Conservation (phyloP, 1,140 invertebrate genomes). For the Meloidogyne chitwoodi region DNA sequence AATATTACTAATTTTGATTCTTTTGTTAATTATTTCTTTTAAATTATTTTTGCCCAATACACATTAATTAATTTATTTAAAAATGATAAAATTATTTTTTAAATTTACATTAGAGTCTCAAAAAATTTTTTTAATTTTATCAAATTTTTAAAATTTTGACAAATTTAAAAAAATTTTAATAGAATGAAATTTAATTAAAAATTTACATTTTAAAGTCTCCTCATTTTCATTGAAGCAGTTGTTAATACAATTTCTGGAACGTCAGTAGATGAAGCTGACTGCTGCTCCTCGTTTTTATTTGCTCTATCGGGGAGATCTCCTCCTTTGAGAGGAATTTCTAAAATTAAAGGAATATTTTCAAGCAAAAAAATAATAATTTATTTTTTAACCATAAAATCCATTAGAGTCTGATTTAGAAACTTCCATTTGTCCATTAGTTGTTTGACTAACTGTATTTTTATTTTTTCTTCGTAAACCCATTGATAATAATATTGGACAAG, state of each 20-base stretch:
- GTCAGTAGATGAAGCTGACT: background rate
- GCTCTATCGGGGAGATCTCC: background rate
- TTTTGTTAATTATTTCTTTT: conserved; percentile 1
- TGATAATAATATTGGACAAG: background rate
- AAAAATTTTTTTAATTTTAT: background rate
- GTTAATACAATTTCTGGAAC: conserved; percentile 15
- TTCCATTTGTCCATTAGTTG: background rate
- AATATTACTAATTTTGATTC: conserved; percentile 5
- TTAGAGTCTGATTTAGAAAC: background rate
- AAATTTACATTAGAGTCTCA: too few relatives aligned
- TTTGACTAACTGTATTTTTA: background rate
- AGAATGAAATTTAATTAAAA: background rate
- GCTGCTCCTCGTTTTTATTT: background rate
- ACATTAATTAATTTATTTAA: conserved; percentile 17
- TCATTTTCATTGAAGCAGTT: conserved; percentile 14
- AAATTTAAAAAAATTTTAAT: background rate
- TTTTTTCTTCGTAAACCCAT: background rate
- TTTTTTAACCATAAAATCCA: background rate
- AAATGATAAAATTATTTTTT: too few relatives aligned
- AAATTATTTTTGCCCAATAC: conserved; percentile 3
- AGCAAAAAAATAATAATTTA: background rate
- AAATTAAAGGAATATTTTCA: background rate
- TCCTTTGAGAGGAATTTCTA: background rate
- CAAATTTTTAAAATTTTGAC: background rate
- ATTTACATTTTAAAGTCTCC: background rate